A percentile compares a stretch with the other conserved stretches of the same genome.
These are phyloP conservation scores for Pampusana beccarii DNA, from an alignment of 2,113 vertebrate genomes.

Conservation along the genomic window DNA sequence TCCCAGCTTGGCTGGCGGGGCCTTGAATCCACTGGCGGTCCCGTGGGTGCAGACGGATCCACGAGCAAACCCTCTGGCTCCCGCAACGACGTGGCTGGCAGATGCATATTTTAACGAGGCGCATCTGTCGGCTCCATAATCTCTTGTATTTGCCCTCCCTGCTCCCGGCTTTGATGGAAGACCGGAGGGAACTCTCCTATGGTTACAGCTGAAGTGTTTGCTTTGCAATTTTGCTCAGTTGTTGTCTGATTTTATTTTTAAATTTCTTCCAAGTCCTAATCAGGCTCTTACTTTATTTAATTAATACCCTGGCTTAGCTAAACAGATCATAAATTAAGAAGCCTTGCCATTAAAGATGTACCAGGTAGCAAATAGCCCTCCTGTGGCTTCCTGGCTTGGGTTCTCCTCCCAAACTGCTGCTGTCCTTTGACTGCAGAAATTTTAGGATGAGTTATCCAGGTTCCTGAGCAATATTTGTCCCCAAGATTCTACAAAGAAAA, in stretches of 20 bases:
- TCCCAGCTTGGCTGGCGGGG: constrained; percentile 50
- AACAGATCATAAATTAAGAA: constrained; percentile 79
- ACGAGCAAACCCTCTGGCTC: constrained; percentile 61
- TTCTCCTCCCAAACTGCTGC: not conserved
- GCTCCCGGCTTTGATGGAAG: constrained; percentile 74
- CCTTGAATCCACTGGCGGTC: not conserved
- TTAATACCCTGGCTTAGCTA: constrained; percentile 79
- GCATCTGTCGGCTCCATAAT: constrained; percentile 72
- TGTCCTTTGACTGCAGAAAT: not conserved
- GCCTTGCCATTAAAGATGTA: constrained; percentile 39
- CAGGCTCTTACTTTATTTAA: constrained; percentile 79
- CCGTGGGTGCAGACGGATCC: constrained; percentile 33
- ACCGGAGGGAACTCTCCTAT: constrained; percentile 64
- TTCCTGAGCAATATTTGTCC: not conserved
- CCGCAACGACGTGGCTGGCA: constrained; percentile 26
- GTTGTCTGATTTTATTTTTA: constrained; percentile 71
- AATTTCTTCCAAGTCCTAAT: constrained; percentile 72
- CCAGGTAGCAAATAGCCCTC: constrained; percentile 53
- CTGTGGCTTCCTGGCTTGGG: not conserved
- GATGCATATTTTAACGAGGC: constrained; percentile 70
- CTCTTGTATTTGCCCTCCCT: constrained; percentile 69
- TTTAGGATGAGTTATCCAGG: not conserved
- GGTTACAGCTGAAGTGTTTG: constrained; percentile 76
- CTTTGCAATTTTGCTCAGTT: constrained; percentile 72
- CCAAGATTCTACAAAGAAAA: not conserved